Evolutionary conservation across 2,888 invertebrate genomes (phyloP).

Genomic region (Mythimna lalbum): DNA sequence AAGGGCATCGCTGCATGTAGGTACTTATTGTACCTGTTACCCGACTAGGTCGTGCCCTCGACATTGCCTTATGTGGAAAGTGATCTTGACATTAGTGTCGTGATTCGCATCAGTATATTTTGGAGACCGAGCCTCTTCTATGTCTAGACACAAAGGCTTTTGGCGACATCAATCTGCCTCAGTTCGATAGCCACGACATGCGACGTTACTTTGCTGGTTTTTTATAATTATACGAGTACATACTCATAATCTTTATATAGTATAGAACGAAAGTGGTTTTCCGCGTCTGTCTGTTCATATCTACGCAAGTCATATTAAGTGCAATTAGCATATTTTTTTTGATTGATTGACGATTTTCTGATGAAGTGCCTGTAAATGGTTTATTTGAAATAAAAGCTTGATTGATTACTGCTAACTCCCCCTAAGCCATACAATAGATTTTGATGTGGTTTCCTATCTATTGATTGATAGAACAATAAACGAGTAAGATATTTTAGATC

Average conservation of each 20-base stretch:
- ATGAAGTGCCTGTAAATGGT: too few species aligned
- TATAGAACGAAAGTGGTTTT: too few species aligned
- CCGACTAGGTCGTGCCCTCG: conserved; percentile 28
- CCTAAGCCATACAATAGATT: too few species aligned
- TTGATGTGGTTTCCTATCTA: too few species aligned
- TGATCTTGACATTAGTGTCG: conserved; percentile 47
- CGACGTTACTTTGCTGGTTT: conserved; percentile 1
- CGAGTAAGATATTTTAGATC: too few species aligned
- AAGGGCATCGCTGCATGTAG: conserved; percentile 17
- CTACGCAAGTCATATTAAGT: too few species aligned
- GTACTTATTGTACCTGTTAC: conserved; percentile 29
- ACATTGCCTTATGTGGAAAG: conserved; percentile 40
- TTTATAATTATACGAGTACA: neutral
- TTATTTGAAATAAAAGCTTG: too few species aligned
- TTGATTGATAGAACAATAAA: too few species aligned
- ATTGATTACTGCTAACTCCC: too few species aligned
- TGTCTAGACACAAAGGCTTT: conserved; percentile 32
- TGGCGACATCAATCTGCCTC: conserved; percentile 19
- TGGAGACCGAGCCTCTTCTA: conserved; percentile 33
- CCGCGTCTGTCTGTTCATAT: too few species aligned
- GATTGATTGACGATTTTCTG: too few species aligned
- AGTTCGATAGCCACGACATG: conserved; percentile 33
- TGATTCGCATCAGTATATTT: conserved; percentile 47
- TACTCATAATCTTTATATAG: neutral
- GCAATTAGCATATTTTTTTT: too few species aligned